phyloP scores from a whole-genome alignment of 2,113 vertebrate genomes.

The Zapornia atra region DNA sequence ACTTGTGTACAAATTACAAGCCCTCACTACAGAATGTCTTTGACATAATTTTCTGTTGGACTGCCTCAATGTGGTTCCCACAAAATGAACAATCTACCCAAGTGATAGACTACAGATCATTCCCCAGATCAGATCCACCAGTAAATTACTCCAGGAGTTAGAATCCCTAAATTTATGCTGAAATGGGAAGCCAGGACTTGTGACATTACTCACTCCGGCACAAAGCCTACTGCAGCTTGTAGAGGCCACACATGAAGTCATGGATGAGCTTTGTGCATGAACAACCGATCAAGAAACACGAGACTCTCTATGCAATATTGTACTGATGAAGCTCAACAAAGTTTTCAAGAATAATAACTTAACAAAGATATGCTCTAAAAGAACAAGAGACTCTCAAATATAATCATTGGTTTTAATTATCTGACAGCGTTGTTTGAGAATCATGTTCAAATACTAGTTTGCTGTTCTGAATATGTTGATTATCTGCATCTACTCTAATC shows the following conservation, averaged over 20 bases:
- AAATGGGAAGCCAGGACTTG: neutral
- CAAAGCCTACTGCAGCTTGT: neutral
- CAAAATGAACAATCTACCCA: constrained; percentile 23
- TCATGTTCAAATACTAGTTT: neutral
- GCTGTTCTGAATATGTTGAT: neutral
- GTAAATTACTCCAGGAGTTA: neutral
- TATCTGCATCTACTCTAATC: neutral
- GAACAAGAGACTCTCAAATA: neutral
- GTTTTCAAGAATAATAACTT: neutral
- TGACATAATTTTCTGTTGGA: constrained; percentile 21
- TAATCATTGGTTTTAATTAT: neutral
- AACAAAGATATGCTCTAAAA: neutral
- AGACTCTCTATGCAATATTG: neutral
- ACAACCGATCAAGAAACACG: neutral
- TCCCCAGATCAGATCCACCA: neutral
- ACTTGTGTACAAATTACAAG: constrained; percentile 75
- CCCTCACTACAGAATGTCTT: neutral
- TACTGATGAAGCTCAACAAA: neutral
- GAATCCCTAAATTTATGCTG: neutral
- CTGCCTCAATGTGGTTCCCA: neutral
- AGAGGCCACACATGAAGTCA: neutral
- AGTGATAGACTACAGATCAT: neutral
- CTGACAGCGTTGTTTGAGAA: neutral
- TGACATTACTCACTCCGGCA: neutral
- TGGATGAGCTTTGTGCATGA: neutral